These are phyloP conservation scores for Argyresthia goedartella DNA, from an alignment of 2,888 invertebrate species.

Conservation along the genomic window DNA sequence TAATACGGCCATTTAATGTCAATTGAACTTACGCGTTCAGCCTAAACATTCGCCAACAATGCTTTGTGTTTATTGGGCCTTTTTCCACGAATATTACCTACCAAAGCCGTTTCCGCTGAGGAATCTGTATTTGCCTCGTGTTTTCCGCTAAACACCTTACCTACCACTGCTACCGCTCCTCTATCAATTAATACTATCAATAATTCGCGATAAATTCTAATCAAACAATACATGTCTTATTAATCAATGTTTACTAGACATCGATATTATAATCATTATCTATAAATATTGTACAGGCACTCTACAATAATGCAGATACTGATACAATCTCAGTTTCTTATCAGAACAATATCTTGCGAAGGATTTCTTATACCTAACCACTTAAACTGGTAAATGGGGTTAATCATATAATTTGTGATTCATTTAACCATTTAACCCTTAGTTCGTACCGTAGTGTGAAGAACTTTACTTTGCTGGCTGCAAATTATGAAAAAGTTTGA, in stretches of 20 bases:
- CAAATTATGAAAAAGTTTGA: too few relatives aligned
- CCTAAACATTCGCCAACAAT: background rate
- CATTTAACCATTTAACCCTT: too few relatives aligned
- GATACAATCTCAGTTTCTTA: constrained; percentile 55
- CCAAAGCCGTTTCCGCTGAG: too few relatives aligned
- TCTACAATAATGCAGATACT: constrained; percentile 30
- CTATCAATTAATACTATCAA: constrained; percentile 23
- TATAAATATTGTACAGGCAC: constrained; percentile 56
- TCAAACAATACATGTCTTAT: constrained; percentile 48
- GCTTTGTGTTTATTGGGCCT: background rate
- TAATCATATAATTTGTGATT: constrained; percentile 7
- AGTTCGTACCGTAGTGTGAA: too few relatives aligned
- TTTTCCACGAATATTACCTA: background rate
- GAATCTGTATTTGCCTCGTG: too few relatives aligned
- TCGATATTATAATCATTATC: constrained; percentile 50
- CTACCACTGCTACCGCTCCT: background rate
- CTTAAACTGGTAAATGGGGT: constrained; percentile 2
- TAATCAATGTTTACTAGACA: constrained; percentile 35
- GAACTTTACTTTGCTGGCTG: too few relatives aligned
- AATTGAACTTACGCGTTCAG: constrained; percentile 17
- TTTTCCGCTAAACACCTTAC: background rate
- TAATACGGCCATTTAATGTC: constrained; percentile 40
- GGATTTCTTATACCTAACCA: constrained; percentile 1
- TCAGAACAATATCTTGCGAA: constrained; percentile 27
- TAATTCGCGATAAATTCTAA: constrained; percentile 51